Base-by-base conservation (phyloP, 2,113 vertebrate species). In the Lepidothrix coronata region DNA sequence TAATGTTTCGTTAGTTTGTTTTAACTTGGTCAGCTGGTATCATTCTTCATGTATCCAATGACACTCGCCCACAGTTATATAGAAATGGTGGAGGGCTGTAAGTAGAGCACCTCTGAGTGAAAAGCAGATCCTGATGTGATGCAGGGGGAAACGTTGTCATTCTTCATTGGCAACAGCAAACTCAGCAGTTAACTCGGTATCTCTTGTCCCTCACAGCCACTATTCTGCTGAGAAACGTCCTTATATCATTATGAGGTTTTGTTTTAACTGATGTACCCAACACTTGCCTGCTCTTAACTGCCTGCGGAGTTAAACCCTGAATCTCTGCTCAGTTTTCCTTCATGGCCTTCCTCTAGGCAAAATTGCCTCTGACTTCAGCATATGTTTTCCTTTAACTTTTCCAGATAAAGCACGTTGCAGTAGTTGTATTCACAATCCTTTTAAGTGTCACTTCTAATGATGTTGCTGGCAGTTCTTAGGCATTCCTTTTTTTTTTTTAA, bases 331-430 rank as follows among this genome's bases (percentile, higher is more conserved):
- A 1, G 37, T 89, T 96, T 83, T 66, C 49, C 58, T 82, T 83
- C 59, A 41, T 10, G 19, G 28, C 52, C 68, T 89, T 95, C 73
- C 67, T 80, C 84, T 59, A 83, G 54, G 76, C 58, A 91, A 94
- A 96, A 88, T 55, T 88, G 21, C 19, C 43, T 71, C 58, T 81
- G 79, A 88, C 57, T 93, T 88, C 72, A 95, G 65, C 77, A 81
- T 84, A 33, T 84, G 78, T 74, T 97, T 96, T 90, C 48, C 76
- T 93, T 96, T 93, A 91, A 67, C 35, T 35, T 83, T 84, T 95
- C 39, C 70, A 92, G 93, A 95, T 91, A 87, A 78, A 95, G 44
- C 55, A 65, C 44, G 63, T n/a, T 96, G 68, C 63, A 89, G 79
- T 91, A 94, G 79, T 75, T 95, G 44, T 55, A 61, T 33, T 81